Evolutionary conservation across 23 tunicate species (phyloP), one percentile per base, ranked within the genome.

Genomic region (Oikopleura dioica): DNA sequence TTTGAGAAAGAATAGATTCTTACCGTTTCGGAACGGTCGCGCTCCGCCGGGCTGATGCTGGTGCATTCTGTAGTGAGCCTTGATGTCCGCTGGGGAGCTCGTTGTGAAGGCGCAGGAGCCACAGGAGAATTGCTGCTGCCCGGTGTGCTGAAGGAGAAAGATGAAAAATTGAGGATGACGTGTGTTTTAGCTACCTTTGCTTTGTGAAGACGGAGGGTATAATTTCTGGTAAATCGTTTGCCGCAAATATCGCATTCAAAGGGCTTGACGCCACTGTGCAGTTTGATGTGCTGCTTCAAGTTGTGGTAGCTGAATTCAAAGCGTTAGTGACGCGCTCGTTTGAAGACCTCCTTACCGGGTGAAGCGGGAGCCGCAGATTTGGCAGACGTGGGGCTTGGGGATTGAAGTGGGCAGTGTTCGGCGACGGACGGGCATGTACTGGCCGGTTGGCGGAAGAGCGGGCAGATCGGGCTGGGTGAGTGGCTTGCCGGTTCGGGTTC

Each of bases 351-450:
- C n/a, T n/a, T n/a, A 91, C 99, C 99, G 86, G 36, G 99, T 94
- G 36, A 94, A 94, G 59, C 86, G 68, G 1, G 99, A 94, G 35
- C 95, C 89, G 69, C 99, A 94, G 16, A 94, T 94, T 69, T 94
- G 88, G 78, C 99, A 94, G 37, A 83, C 95, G 76, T 86, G 89
- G 23, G 99, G 99, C 37, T 94, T 94, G 36, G 99, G 99, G 0
- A 84, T 86, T 35, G 78, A 80, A 4, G 99, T 86, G 38, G 83
- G 95, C 36, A 94, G 79, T 9, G 99, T 94, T 37, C 99, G 76
- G 69, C 86, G 82, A 12, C 99, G 76, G 36, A 94, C 99, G 67
- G 84, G 81, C 83, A 79, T 84, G 78, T 94, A 94, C 67, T 83
- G 88, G 35, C 99, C 99, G 24, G 80, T 79, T 16, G 89, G 80